Evolutionary conservation across 2,888 invertebrate species (phyloP).

Genomic region (Atethmia centrago): DNA sequence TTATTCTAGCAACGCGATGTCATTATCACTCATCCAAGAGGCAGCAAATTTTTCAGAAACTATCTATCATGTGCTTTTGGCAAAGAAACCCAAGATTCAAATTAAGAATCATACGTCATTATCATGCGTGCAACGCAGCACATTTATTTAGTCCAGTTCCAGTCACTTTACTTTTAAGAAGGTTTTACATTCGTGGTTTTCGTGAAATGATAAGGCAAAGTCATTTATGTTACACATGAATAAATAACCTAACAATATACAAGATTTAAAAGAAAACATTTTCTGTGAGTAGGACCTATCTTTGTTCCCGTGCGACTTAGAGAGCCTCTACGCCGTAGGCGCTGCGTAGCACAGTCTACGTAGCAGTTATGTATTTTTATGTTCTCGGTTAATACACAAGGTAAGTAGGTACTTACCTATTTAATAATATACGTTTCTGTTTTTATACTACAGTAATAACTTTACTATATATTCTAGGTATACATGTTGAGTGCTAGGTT

Average conservation of each 20-base stretch:
- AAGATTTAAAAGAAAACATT: background rate
- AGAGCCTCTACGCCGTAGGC: conserved; percentile 51
- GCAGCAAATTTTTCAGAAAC: conserved; percentile 2
- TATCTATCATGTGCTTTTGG: conserved; percentile 17
- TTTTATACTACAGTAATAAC: too few species aligned
- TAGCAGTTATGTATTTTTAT: background rate
- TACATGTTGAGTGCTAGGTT: too few species aligned
- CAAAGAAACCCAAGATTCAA: background rate
- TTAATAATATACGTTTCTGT: too few species aligned
- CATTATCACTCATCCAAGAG: conserved; percentile 11
- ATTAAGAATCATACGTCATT: conserved; percentile 1
- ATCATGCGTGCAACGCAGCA: background rate
- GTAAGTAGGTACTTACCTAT: too few species aligned
- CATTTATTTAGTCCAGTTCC: background rate
- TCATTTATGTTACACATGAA: background rate
- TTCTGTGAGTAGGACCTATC: background rate
- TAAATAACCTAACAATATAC: background rate
- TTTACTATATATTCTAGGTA: too few species aligned
- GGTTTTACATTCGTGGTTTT: background rate
- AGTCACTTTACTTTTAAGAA: background rate
- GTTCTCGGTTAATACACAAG: background rate
- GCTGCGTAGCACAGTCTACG: conserved; percentile 44
- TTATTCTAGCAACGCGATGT: conserved; percentile 9
- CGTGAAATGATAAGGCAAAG: background rate
- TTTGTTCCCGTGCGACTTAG: conserved; percentile 5